Base-by-base conservation (phyloP, 2,797 vertebrate genomes). In the Peromyscus aztecus region DNA sequence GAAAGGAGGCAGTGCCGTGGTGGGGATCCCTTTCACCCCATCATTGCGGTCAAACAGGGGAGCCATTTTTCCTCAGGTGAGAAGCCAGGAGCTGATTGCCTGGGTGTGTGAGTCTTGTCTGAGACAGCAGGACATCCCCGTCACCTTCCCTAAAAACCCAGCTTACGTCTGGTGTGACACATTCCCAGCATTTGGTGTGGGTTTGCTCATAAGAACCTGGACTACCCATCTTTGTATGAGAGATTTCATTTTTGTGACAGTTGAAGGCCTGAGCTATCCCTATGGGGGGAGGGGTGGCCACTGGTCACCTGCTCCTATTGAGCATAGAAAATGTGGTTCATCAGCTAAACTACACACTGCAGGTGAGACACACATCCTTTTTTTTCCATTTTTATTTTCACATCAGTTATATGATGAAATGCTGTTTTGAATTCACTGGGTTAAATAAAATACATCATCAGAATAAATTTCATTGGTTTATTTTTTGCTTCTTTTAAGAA, bases 401-500 rank as follows among this genome's bases (percentile, higher is more conserved):
- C 31, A 52, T 55, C 14, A n/a, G 10, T 84, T 40, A 61, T 9
- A 19, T 19, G n/a, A 67, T 81, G 49, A 81, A 55, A 52, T 75
- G 75, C n/a, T 69, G 85, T 71, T 76, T 90, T 65, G n/a, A 83
- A 57, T 10, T 78, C 87, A 91, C 34, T 34, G 10, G 40, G 67
- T 85, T 69, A 71, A 63, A 81, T 92, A 81, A 89, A 89, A 86
- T 49, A 57, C 3, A 24, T 19, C 34, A 43, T 78, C 67, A 78
- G 71, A 89, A 46, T 89, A 84, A 49, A 81, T 92, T 78, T 81
- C 19, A 7, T 37, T 16, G 27, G n/a, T 34, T 93, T 85, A 76
- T 43, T 80, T 61, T 61, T 94, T 40, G 40, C 27, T 83, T 49
- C n/a, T 77, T 49, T 67, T 59, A 65, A 52, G 34, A 61, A 21